phyloP scores from a whole-genome alignment of 2,888 invertebrate genomes.

The Tortricodes alternella region DNA sequence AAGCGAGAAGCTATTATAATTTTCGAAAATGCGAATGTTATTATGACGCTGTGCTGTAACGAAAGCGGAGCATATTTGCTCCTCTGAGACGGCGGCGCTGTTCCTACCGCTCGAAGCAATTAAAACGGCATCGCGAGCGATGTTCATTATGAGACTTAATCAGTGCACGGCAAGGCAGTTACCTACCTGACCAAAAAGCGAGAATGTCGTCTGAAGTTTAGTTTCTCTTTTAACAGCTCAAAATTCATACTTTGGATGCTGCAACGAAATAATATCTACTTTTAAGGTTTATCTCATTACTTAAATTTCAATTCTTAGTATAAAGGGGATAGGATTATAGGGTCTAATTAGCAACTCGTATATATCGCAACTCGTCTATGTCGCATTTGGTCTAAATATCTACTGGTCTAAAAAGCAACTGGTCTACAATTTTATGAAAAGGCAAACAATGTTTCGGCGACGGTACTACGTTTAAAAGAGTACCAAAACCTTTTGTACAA shows the following conservation, averaged over 20 bases:
- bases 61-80: constrained; percentile 39
- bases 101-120: constrained; percentile 54
- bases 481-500: too few species aligned
- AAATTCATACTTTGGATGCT: constrained; percentile 34
- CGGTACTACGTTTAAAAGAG: too few species aligned
- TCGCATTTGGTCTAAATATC: too few species aligned
- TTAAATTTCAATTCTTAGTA: too few species aligned
- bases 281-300: too few species aligned
- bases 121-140: constrained; percentile 69
- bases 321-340: too few species aligned
- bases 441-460: too few species aligned
- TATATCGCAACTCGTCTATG: too few species aligned
- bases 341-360: too few species aligned
- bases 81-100: constrained; percentile 40
- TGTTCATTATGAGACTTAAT: constrained; percentile 71
- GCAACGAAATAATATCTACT: too few species aligned
- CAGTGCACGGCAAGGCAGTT: constrained; percentile 72
- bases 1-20: constrained; percentile 43
- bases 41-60: constrained; percentile 42
- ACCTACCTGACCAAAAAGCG: constrained; percentile 56
- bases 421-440: too few species aligned
- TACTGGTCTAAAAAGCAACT: too few species aligned
- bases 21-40: constrained; percentile 36
- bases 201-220: constrained; percentile 48
- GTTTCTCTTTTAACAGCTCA: constrained; percentile 55